Evolutionary conservation across 2,113 vertebrate genomes (phyloP).

Genomic region (Pollachius pollachius): DNA sequence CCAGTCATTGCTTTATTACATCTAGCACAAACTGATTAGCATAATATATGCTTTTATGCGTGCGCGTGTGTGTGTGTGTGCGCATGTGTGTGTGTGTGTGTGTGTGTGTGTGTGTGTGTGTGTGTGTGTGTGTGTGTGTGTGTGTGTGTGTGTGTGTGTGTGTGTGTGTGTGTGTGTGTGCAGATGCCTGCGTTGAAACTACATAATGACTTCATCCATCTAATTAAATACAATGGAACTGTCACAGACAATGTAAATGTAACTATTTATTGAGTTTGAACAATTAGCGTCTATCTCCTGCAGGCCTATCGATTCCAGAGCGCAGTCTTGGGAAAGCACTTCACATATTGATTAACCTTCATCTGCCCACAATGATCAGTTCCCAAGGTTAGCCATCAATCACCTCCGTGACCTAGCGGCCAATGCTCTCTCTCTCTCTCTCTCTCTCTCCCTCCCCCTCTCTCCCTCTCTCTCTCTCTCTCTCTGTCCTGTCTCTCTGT

Average conservation of each 20-base stretch:
- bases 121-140: conserved; percentile 18
- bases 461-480: neutral
- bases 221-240: neutral
- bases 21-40: no score
- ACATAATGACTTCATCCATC: neutral
- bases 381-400: conserved; percentile 32
- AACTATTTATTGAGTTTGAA: conserved; percentile 18
- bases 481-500: no score
- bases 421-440: no score
- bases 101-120: conserved; percentile 15
- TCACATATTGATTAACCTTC: conserved; percentile 41
- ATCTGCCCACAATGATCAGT: conserved; percentile 22
- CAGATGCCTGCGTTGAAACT: conserved; percentile 8
- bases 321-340: conserved; percentile 17
- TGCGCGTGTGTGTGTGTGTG: no score
- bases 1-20: no score
- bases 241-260: neutral
- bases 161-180: conserved; percentile 10
- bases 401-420: conserved; percentile 12
- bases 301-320: conserved; percentile 9
- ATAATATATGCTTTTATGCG: no score
- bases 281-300: conserved; percentile 28
- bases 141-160: conserved; percentile 17
- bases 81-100: neutral
- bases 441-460: no score